Evolutionary conservation across 2,113 vertebrate species (phyloP).

Genomic region (Leucoraja erinaceus): DNA sequence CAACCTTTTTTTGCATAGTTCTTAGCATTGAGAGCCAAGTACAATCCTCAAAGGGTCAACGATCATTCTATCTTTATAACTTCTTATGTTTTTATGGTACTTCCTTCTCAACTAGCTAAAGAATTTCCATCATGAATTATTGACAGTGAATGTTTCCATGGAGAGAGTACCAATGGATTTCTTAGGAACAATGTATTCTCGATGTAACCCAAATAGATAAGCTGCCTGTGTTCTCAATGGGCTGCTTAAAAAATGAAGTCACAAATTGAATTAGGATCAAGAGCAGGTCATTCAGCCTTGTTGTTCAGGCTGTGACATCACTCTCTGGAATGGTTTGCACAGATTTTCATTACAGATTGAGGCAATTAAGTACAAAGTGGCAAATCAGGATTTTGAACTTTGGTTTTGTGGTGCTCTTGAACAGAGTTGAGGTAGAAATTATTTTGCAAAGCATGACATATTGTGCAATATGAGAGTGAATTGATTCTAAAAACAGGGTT

Average conservation of each 20-base stretch:
- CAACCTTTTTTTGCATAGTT: too few relatives aligned
- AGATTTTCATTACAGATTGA: not conserved
- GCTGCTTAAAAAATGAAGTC: constrained; percentile 4
- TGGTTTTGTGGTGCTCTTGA: not conserved
- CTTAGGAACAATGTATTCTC: not conserved
- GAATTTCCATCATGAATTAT: not conserved
- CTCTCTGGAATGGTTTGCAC: not conserved
- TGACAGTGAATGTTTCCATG: not conserved
- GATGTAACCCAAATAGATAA: not conserved
- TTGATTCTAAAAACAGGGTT: too few relatives aligned
- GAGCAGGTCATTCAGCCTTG: too few relatives aligned
- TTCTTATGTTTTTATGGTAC: not conserved
- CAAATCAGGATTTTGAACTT: not conserved
- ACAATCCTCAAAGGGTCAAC: too few relatives aligned
- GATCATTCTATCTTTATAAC: not conserved
- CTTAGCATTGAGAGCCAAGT: not conserved
- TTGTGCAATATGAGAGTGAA: too few relatives aligned
- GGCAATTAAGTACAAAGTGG: not conserved
- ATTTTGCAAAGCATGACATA: too few relatives aligned
- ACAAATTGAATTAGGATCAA: not conserved
- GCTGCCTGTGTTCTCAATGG: not conserved
- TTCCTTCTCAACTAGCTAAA: not conserved
- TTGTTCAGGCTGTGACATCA: constrained; percentile 4
- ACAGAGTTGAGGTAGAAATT: too few relatives aligned
- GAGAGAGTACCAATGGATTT: not conserved